phyloP scores from a whole-genome alignment of 2,113 vertebrate species.

The Centropus bengalensis region DNA sequence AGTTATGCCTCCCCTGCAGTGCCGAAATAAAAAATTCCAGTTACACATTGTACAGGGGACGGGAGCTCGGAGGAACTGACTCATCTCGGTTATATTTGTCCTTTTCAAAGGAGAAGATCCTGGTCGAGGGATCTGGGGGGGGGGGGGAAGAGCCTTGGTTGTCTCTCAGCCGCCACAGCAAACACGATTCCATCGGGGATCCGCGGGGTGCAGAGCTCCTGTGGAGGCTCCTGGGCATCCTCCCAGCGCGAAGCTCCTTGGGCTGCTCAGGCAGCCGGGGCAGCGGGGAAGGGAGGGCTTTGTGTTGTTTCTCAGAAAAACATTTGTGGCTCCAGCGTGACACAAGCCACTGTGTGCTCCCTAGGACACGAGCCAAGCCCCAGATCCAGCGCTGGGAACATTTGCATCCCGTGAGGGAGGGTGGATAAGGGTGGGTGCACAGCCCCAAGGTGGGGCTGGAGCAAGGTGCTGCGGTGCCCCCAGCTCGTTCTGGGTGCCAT shows the following conservation, averaged over 20 bases:
- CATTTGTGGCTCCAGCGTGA: fast-evolving
- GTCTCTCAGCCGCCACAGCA: background rate
- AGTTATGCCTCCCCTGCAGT: constrained; percentile 50
- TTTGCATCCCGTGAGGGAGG: fast-evolving
- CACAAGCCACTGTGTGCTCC: background rate
- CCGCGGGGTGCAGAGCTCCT: fast-evolving
- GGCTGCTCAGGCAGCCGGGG: background rate
- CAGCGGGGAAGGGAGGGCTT: background rate
- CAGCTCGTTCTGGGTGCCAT: too few relatives aligned
- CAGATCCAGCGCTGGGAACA: background rate
- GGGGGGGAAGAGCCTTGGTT: background rate
- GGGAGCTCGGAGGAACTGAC: constrained; percentile 56
- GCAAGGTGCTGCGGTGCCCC: fast-evolving
- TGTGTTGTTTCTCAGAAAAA: background rate
- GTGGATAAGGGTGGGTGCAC: background rate
- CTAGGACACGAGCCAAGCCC: fast-evolving
- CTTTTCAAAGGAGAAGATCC: constrained; percentile 10
- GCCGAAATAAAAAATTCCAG: constrained; percentile 30
- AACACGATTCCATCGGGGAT: background rate
- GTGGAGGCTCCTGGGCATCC: fast-evolving
- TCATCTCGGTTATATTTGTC: constrained; percentile 21
- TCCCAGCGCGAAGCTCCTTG: background rate
- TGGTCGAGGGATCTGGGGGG: background rate
- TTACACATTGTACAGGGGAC: constrained; percentile 4
- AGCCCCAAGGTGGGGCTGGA: background rate